Conservation (phyloP, 1,140 invertebrate species). For the Parasteatoda tepidariorum region DNA sequence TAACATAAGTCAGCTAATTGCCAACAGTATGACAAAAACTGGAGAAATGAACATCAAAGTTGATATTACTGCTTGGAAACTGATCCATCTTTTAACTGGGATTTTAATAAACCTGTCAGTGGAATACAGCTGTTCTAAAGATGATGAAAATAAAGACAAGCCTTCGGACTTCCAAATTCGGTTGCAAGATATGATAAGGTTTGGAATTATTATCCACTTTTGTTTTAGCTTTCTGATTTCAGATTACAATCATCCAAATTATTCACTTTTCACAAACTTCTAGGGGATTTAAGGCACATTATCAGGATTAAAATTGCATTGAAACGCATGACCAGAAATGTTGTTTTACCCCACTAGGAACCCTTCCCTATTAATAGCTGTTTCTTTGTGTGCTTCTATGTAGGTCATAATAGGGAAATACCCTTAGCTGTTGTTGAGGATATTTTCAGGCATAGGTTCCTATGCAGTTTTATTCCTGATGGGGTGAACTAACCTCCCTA, state of each 20-base stretch:
- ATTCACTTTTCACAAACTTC: background rate
- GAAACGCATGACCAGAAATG: no score
- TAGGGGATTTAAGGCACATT: no score
- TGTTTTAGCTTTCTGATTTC: background rate
- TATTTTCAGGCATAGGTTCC: no score
- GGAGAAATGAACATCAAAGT: constrained; percentile 10
- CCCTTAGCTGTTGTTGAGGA: no score
- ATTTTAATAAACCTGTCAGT: constrained; percentile 13
- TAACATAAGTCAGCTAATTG: constrained; percentile 30
- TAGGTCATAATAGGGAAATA: no score
- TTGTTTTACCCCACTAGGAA: no score
- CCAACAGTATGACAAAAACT: constrained; percentile 4
- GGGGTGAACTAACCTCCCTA: no score
- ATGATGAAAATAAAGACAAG: constrained; percentile 15
- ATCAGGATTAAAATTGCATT: no score
- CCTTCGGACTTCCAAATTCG: constrained; percentile 33
- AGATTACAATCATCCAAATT: background rate
- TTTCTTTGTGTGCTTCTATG: no score
- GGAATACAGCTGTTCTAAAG: constrained; percentile 3
- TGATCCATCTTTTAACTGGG: constrained; percentile 25
- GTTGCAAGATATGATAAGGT: constrained; percentile 55
- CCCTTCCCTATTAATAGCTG: no score
- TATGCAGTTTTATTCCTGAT: no score
- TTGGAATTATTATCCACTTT: background rate
- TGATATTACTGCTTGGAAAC: constrained; percentile 31